Base-by-base conservation (phyloP, 2,888 invertebrate genomes). In the Galerucella calmariensis region DNA sequence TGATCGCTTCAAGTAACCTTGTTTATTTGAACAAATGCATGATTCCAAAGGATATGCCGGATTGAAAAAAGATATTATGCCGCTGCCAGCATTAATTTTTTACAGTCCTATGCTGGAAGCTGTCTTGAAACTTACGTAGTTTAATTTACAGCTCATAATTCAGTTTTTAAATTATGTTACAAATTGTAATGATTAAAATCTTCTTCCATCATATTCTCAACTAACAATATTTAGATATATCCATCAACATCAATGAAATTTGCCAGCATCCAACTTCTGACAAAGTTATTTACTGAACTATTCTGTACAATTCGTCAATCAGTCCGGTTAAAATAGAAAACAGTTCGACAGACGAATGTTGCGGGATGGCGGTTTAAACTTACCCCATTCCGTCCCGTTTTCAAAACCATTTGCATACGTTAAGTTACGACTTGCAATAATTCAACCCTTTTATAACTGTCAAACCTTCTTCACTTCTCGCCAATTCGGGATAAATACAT, bases 391-490 rank as follows among this genome's bases (percentile, higher is more conserved):
- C 48, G 35, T 67, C 73, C 63, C 63, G 14, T 68, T 62, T 48
- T 62, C 68, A 27, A 56, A 72, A 16, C 73, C 75, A 78, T 81
- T 79, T 79, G 75, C 79, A 81, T 81, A 77, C 75, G 76, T 75
- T 78, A 75, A 77, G 73, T 77, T 76, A 77, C 75, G 75, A 73
- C 78, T 76, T 66, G 74, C 79, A 78, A 80, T 81, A 79, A 81
- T 79, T 81, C 78, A 81, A 80, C 81, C 81, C 81, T 80, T 81
- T 76, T 75, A 78, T 78, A 77, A 78, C 81, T 78, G 81, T 79
- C 81, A 78, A 81, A 80, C 81, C 81, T 78, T 59, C 78, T 78
- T 81, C 80, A 80, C 77, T 77, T 66, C 69, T 56, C 63, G 59
- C 69, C 73, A 71, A 77, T 76, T 76, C 72, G 62, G 72, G 8